A percentile compares a stretch with the other conserved stretches of the same genome.
Evolutionary conservation across 53 echinoderm and acorn worm genomes (phyloP).

Genomic region (Mesocentrotus franciscanus): DNA sequence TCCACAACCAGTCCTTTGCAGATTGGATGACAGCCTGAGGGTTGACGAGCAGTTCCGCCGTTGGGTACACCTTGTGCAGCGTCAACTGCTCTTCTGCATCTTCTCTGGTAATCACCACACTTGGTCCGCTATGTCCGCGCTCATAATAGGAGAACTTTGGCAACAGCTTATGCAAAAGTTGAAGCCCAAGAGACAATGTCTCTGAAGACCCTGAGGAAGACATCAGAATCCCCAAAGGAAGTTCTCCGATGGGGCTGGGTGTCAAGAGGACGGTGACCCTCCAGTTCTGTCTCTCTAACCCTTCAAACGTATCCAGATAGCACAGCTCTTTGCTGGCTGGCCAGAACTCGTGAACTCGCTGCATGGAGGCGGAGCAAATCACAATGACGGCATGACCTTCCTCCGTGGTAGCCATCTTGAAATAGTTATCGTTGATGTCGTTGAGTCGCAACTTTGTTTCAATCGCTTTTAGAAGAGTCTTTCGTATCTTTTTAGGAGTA

Average conservation of each 20-base stretch:
- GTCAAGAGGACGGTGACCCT: slow-evolving; percentile 48
- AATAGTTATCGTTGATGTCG: not conserved
- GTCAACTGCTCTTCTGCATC: not conserved
- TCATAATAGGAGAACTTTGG: slow-evolving; percentile 49
- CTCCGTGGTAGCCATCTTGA: slow-evolving; percentile 54
- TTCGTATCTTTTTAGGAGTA: not conserved
- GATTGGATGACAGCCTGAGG: not conserved
- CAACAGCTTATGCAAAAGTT: slow-evolving; percentile 57
- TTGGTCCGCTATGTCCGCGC: slow-evolving; percentile 36
- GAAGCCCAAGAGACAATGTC: slow-evolving; percentile 20
- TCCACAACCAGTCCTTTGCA: slow-evolving; percentile 62
- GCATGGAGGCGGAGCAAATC: slow-evolving; percentile 72
- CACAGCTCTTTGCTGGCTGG: slow-evolving; percentile 55
- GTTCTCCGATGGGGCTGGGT: slow-evolving; percentile 35
- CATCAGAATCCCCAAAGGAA: slow-evolving; percentile 65
- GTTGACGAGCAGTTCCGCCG: not conserved
- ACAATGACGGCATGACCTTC: slow-evolving; percentile 68
- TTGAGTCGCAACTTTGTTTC: not conserved
- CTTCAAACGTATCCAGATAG: slow-evolving; percentile 49
- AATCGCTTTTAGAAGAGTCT: not conserved
- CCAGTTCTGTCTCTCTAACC: slow-evolving; percentile 39
- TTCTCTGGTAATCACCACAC: slow-evolving; percentile 22
- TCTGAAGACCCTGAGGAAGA: slow-evolving; percentile 44
- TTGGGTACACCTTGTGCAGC: slow-evolving; percentile 16
- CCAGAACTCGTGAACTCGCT: slow-evolving; percentile 62